Percentiles rank a stretch among this genome's conserved stretches.
Evolutionary conservation across 2,797 vertebrate genomes (phyloP).

Genomic region (Sphaeramia orbicularis): DNA sequence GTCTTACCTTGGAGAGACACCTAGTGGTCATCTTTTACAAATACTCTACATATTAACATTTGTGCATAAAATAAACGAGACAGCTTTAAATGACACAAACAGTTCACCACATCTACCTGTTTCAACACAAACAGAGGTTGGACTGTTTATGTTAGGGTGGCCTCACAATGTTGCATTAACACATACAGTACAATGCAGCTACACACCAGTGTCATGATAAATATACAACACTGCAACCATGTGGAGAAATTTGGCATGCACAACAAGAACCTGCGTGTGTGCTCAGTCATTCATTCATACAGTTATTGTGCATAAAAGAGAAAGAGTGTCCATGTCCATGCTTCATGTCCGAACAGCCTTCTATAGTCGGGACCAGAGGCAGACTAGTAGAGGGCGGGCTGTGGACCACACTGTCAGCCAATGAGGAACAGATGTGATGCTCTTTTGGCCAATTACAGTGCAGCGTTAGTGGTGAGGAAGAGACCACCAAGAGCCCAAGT

Average conservation of each 20-base stretch:
- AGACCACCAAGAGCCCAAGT: conserved; percentile 34
- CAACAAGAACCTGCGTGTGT: conserved; percentile 40
- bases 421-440: conserved; percentile 47
- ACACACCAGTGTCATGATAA: conserved; percentile 16
- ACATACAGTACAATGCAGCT: conserved; percentile 34
- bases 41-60: conserved; percentile 1
- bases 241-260: conserved; percentile 71
- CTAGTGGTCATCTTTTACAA: conserved; percentile 6
- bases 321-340: conserved; percentile 62
- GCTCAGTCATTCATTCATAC: conserved; percentile 35
- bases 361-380: conserved; percentile 65
- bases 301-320: conserved; percentile 18
- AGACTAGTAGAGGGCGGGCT: conserved; percentile 70
- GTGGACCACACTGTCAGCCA: conserved; percentile 54
- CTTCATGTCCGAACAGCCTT: conserved; percentile 66
- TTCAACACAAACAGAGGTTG: conserved; percentile 28
- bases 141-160: background rate
- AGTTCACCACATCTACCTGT: conserved; percentile 12
- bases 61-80: background rate
- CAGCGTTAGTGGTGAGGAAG: conserved; percentile 25
- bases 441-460: conserved; percentile 36
- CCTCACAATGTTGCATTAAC: conserved; percentile 20
- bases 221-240: conserved; percentile 64
- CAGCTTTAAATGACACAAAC: conserved; percentile 12
- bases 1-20: conserved; percentile 8